Evolutionary conservation across 2,888 invertebrate genomes (phyloP).

Genomic region (Drosophila sordidapex): DNA sequence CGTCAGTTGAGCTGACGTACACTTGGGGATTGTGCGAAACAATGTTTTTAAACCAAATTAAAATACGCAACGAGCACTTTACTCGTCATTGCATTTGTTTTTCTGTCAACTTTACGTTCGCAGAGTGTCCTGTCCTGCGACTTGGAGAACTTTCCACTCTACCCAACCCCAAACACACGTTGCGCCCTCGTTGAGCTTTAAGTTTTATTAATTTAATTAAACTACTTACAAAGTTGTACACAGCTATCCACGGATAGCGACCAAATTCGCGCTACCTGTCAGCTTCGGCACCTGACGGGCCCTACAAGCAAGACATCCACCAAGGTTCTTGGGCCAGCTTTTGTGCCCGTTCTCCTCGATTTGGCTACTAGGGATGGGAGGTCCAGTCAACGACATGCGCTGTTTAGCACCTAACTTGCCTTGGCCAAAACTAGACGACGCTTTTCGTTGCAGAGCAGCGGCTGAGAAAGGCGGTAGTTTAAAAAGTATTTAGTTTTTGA

Average conservation of each 20-base stretch:
- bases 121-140: slow-evolving; percentile 64
- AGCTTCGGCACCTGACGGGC: slow-evolving; percentile 25
- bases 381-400: slow-evolving; percentile 70
- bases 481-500: slow-evolving; percentile 32
- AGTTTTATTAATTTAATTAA: slow-evolving; percentile 81
- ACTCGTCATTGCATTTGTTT: slow-evolving; percentile 75
- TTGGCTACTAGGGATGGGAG: slow-evolving; percentile 2
- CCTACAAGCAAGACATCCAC: slow-evolving; percentile 29
- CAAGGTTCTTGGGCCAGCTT: neutral
- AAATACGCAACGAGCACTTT: slow-evolving; percentile 78
- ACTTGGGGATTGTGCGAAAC: slow-evolving; percentile 79
- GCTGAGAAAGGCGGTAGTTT: slow-evolving; percentile 20
- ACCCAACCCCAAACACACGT: slow-evolving; percentile 21
- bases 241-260: slow-evolving; percentile 65
- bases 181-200: slow-evolving; percentile 61
- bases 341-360: neutral
- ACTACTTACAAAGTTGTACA: slow-evolving; percentile 78
- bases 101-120: slow-evolving; percentile 76
- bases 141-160: slow-evolving; percentile 53
- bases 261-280: slow-evolving; percentile 52
- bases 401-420: slow-evolving; percentile 76
- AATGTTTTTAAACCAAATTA: slow-evolving; percentile 79
- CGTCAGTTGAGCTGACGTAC: slow-evolving; percentile 72
- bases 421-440: slow-evolving; percentile 55
- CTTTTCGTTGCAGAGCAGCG: slow-evolving; percentile 14